Conservation (phyloP, 1,140 invertebrate genomes). For the Drosophila orosa region DNA sequence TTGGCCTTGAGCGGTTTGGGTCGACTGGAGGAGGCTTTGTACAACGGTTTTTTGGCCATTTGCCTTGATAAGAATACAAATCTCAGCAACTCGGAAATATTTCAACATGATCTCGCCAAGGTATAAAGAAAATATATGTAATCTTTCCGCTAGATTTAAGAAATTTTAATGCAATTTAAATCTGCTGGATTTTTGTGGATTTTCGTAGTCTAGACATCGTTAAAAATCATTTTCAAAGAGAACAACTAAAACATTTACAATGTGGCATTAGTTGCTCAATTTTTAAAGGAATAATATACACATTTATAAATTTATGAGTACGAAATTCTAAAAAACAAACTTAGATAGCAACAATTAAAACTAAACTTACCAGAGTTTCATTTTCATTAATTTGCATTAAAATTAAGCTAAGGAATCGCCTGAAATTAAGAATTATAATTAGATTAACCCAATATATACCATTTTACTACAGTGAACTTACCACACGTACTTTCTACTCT, state of each 20-base stretch:
- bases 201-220: background rate
- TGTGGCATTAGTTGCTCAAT: background rate
- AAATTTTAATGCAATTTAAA: background rate
- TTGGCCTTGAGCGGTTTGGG: conserved; percentile 87
- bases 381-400: background rate
- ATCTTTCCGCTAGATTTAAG: background rate
- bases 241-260: background rate
- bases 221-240: background rate
- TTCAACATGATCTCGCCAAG: conserved; percentile 84
- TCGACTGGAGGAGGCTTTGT: conserved; percentile 88
- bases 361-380: background rate
- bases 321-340: background rate
- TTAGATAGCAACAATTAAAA: background rate
- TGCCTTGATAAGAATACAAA: conserved; percentile 78
- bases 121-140: conserved; percentile 29
- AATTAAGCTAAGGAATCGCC: background rate
- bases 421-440: background rate
- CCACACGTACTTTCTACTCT: background rate
- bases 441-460: background rate
- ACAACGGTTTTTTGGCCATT: conserved; percentile 86
- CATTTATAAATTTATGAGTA: background rate
- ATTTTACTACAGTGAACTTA: background rate
- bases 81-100: conserved; percentile 83
- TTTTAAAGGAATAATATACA: background rate
- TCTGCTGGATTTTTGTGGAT: background rate